Evolutionary conservation across 1,140 invertebrate genomes (phyloP).

Genomic region (Brachionus plicatilis): DNA sequence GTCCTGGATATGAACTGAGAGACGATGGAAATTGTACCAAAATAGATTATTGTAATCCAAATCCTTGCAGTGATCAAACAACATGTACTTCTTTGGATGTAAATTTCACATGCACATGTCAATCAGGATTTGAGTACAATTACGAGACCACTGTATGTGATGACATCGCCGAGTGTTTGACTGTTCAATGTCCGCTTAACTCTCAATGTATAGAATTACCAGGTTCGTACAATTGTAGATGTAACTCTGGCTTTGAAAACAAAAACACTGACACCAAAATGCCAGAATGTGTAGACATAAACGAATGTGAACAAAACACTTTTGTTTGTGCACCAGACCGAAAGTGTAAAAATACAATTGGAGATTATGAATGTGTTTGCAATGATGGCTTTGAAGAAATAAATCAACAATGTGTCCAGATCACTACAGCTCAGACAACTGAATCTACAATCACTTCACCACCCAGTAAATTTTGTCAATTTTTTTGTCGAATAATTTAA

Average conservation of each 20-base stretch:
- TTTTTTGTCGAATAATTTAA: no score
- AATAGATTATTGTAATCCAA: background rate
- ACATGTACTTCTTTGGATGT: background rate
- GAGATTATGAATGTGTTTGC: background rate
- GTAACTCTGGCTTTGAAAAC: background rate
- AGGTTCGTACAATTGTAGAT: background rate
- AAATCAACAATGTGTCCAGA: background rate
- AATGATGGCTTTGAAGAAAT: background rate
- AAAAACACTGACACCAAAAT: background rate
- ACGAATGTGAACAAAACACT: background rate
- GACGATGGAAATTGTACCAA: background rate
- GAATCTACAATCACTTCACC: no score
- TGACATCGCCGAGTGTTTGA: background rate
- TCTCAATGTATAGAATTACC: background rate
- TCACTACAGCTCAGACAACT: no score
- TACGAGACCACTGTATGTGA: background rate
- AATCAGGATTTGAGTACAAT: background rate
- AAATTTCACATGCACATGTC: conserved; percentile 12
- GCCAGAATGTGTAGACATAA: background rate
- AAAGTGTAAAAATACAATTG: background rate
- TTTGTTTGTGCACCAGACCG: background rate
- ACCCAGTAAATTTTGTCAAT: no score
- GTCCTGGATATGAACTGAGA: background rate
- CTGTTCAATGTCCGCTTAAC: background rate
- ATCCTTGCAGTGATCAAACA: background rate